A percentile compares a stretch with the other conserved stretches of the same genome.
phyloP scores from a whole-genome alignment of 1,140 invertebrate genomes.

The Drosophila subobscura region DNA sequence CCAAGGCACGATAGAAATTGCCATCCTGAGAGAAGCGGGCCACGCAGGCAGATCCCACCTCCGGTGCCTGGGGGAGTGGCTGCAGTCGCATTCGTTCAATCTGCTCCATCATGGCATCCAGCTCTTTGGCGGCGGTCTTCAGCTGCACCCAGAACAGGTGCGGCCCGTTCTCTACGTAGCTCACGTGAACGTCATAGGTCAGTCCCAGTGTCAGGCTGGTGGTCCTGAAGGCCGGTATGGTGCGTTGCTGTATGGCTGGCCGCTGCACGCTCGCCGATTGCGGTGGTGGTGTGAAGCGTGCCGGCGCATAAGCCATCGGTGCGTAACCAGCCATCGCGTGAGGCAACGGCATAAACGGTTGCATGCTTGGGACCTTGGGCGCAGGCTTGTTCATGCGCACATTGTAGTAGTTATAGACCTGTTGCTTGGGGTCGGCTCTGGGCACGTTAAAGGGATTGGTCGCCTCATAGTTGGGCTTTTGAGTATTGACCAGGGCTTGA shows the following conservation, averaged over 20 bases:
- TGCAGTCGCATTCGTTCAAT: constrained; percentile 86
- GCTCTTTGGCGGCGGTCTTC: constrained; percentile 84
- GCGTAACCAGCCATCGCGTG: constrained; percentile 11
- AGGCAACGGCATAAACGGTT: constrained; percentile 8
- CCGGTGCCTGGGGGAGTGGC: constrained; percentile 86
- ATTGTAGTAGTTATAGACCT: constrained; percentile 65
- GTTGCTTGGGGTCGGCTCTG: constrained; percentile 44
- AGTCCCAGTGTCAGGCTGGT: constrained; percentile 84
- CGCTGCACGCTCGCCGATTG: constrained; percentile 14
- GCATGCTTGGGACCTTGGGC: not conserved
- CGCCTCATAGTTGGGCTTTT: constrained; percentile 39
- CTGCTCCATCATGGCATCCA: constrained; percentile 88
- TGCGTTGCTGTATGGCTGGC: constrained; percentile 24
- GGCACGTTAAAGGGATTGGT: constrained; percentile 53
- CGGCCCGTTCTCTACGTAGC: constrained; percentile 90
- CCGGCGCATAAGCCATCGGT: constrained; percentile 35
- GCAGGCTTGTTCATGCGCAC: constrained; percentile 56
- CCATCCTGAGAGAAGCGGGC: constrained; percentile 87
- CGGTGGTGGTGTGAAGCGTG: constrained; percentile 49
- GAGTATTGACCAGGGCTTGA: constrained; percentile 49
- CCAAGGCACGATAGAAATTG: constrained; percentile 88
- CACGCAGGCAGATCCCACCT: constrained; percentile 88
- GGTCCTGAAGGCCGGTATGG: constrained; percentile 84
- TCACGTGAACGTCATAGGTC: constrained; percentile 88
- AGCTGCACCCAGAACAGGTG: constrained; percentile 89